Evolutionary conservation across 1,140 invertebrate genomes (phyloP).

Genomic region (Araneus ventricosus): DNA sequence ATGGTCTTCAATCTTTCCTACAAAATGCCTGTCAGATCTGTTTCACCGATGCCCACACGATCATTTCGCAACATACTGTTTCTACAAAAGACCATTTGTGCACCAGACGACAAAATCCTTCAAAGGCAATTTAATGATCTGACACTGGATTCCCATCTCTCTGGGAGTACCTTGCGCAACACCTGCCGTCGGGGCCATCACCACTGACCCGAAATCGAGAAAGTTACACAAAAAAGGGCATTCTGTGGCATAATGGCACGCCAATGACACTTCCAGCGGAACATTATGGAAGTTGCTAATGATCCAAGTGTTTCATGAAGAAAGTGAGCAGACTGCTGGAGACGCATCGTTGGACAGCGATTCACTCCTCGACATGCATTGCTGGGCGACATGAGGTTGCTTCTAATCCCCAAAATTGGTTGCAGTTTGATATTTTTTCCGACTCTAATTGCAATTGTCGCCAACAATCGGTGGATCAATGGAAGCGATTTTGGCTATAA

Average conservation of each 20-base stretch:
- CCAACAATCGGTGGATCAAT: neutral
- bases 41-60: neutral
- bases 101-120: neutral
- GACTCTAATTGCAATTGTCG: neutral
- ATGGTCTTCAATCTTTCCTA: no score
- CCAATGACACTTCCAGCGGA: neutral
- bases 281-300: neutral
- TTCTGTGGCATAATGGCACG: neutral
- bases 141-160: neutral
- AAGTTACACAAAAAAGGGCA: neutral
- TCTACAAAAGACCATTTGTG: neutral
- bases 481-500: neutral
- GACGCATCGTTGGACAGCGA: neutral
- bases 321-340: neutral
- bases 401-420: neutral
- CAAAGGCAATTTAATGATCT: neutral
- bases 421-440: neutral
- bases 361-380: neutral
- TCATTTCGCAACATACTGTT: neutral
- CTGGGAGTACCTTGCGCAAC: neutral
- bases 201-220: slow-evolving; percentile 1
- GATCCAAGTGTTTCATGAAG: neutral
- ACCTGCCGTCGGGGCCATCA: neutral
- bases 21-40: no score
- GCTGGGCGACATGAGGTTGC: neutral